Evolutionary conservation across 2,797 vertebrate genomes (phyloP), one percentile per base, ranked within the genome.

Genomic region (Chelmon rostratus): DNA sequence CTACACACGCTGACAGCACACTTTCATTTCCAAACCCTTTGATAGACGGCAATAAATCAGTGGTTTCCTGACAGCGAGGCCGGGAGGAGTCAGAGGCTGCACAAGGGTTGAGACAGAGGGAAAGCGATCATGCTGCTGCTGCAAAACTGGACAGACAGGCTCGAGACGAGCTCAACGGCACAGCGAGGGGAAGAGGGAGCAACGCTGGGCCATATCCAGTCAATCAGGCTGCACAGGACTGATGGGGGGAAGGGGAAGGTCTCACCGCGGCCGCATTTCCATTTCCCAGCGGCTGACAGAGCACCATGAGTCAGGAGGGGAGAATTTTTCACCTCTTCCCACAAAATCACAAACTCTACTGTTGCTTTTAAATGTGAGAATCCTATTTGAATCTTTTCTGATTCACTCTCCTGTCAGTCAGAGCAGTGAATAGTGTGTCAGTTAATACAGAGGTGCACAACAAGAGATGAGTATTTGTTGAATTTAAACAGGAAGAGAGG

Each of bases 71-170:
- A 79, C 72, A 74, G 68, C 0, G 25, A 65, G 65, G 49, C 18
- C 2, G 0, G 46, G n/a, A 72, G 58, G 68, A 73, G 74, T 66
- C 46, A 37, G 50, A n/a, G 54, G 25, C 18, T 6, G n/a, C 46
- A 57, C 16, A 76, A n/a, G 75, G 53, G 46, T 50, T 64, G 52
- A 28, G 52, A 65, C 40, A 58, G 49, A 52, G 61, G 46, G 47
- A 54, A 47, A 21, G 66, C 25, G 83, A 83, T 75, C 58, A 7
- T 53, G 78, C 79, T 54, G 66, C 59, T 50, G 73, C 79, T 88
- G 87, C 84, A 84, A 86, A 92, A 92, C 91, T 70, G 78, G 90
- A 83, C 77, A 49, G 86, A 89, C 91, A 74, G 83, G 88, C 63
- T 56, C 6, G 63, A 81, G 68, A 58, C 18, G 1, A 80, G 77